Evolutionary conservation across 2,888 invertebrate species (phyloP).

Genomic region (Dioctria linearis): DNA sequence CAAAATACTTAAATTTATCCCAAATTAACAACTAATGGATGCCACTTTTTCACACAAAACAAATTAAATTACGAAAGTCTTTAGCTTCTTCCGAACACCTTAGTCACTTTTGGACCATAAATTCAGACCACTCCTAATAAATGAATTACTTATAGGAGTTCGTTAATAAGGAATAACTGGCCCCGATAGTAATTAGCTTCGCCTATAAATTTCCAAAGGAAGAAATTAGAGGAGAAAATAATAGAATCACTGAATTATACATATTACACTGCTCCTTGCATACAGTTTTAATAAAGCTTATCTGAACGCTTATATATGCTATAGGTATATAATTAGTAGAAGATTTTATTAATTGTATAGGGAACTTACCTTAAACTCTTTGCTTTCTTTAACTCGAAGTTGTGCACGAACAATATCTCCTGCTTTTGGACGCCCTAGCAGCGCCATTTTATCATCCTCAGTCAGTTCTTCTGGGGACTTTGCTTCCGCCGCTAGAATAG

Average conservation of each 20-base stretch:
- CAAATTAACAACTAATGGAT: no score
- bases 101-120: neutral
- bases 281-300: slow-evolving; percentile 17
- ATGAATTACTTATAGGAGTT: slow-evolving; percentile 24
- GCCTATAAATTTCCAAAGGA: slow-evolving; percentile 40
- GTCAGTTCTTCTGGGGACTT: slow-evolving; percentile 79
- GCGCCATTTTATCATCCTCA: slow-evolving; percentile 88
- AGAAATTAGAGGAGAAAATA: slow-evolving; percentile 32
- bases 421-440: slow-evolving; percentile 91
- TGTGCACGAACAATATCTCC: slow-evolving; percentile 90
- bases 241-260: neutral
- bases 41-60: no score
- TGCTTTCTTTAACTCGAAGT: slow-evolving; percentile 96
- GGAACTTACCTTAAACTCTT: slow-evolving; percentile 93
- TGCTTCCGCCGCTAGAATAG: slow-evolving; percentile 77
- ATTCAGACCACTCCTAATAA: slow-evolving; percentile 1
- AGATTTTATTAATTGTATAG: neutral
- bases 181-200: slow-evolving; percentile 31
- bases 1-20: no score
- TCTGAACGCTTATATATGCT: neutral
- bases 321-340: slow-evolving; percentile 1
- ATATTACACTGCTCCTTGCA: neutral
- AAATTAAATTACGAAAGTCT: neutral
- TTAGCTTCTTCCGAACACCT: neutral
- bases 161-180: slow-evolving; percentile 37